Evolutionary conservation across 2,888 invertebrate genomes (phyloP), one percentile per base, ranked within the genome.

Genomic region (Conops quadrifasciatus): DNA sequence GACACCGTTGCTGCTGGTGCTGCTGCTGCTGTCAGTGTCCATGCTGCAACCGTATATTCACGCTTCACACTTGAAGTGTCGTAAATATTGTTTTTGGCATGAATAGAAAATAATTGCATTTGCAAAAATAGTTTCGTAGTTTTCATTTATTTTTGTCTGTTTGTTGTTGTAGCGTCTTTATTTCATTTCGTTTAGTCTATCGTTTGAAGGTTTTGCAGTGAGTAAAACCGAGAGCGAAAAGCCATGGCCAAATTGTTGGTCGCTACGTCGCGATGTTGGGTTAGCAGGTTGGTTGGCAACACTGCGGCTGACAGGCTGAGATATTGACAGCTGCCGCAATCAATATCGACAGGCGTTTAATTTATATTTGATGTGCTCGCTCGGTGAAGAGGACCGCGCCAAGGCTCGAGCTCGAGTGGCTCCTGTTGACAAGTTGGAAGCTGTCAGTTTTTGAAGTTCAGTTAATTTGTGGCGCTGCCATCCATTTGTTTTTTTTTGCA

Each of bases 321-420:
- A 59, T 60, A 76, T 75, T 77, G 76, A 75, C 78, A 78, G 76
- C 75, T 77, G 75, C 72, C 75, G 78, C 77, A 78, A 78, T 78
- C 77, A 78, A 76, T 77, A 77, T 74, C 77, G 78, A 78, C 78
- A 78, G 75, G 71, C 77, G 73, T 77, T 77, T 78, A 78, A 78
- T 78, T 78, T 78, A 78, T 78, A 60, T 59, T 59, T 59, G 59
- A 67, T 58, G 56, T 26, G 47, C 21, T n/a, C n/a, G n/a, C n/a
- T 63, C 45, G 47, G 63, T 63, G 63, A 15, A 26, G 28, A 24
- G 15, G 45, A 24, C 62, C 21, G 47, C 28, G 11, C 7, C 15
- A 24, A 63, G 16, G 13, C 36, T 36, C 26, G 58, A n/a, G 7
- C 15, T n/a, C n/a, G 28, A 24, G 24, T 28, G 58, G 58, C 28